Evolutionary conservation across 2,888 invertebrate genomes (phyloP), one percentile per base, ranked within the genome.

Genomic region (Drosophila meridionalis): DNA sequence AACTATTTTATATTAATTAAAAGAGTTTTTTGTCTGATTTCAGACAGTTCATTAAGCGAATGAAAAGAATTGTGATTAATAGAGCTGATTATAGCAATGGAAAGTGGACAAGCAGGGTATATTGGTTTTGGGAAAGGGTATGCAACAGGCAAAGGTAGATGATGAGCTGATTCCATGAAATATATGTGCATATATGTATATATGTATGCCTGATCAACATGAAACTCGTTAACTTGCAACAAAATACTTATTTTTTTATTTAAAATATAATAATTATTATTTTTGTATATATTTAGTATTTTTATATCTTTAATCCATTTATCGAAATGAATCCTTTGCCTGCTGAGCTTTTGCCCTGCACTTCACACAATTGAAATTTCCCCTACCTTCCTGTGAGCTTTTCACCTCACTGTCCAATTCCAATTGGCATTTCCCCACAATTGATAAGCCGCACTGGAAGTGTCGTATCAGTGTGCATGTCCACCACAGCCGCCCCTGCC

Each of bases 391-490:
- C 38, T 28, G 40, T 28, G 55, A 5, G 69, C 76, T 79, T 75
- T 64, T 70, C 70, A 79, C 20, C 77, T 70, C 70, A 43, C 20
- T 57, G 34, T 14, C 30, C 9, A 12, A 48, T 59, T 56, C 40
- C 63, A 57, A 30, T 64, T 70, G 52, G 6, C 30, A 52, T 28
- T 76, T 78, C 72, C 73, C 81, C 82, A 1, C 20, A 61, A 5
- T 36, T 66, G 58, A 68, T 50, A 70, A 76, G 69, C 58, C 59
- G 61, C 75, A 53, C 7, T 34, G 36, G 20, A 43, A 28, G 20
- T 28, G 5, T 8, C 11, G 11, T 55, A 56, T 50, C 43, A 63
- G 42, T 48, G 43, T 55, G 60, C 55, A 2, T 70, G 79, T 64
- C 77, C 67, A 42, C 81, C 77, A 74, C 70, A 57, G 8, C 7